Conservation (phyloP, 2,888 invertebrate genomes). For the Acronicta alni region DNA sequence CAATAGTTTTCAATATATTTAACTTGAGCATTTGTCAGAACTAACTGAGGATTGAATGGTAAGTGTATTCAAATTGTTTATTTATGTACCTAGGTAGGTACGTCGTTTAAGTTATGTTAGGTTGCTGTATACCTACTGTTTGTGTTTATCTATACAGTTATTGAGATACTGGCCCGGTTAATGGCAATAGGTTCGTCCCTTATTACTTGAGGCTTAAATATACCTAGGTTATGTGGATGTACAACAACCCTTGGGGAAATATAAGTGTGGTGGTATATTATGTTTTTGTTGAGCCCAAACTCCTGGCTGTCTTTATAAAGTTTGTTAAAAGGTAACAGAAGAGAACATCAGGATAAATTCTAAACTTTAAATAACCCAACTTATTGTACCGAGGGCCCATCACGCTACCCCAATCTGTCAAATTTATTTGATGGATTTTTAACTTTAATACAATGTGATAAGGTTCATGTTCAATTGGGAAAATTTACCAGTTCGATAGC, state of each 20-base stretch:
- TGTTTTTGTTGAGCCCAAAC: too few species aligned
- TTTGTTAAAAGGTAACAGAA: not conserved
- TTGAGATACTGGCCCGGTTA: not conserved
- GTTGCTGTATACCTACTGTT: constrained; percentile 2
- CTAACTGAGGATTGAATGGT: constrained; percentile 24
- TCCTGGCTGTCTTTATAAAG: not conserved
- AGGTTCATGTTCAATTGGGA: too few species aligned
- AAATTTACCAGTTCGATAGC: too few species aligned
- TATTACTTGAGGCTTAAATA: too few species aligned
- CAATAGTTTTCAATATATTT: constrained; percentile 32
- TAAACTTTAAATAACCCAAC: not conserved
- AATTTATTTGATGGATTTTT: too few species aligned
- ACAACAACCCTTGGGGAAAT: too few species aligned
- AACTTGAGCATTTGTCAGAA: constrained; percentile 28
- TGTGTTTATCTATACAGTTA: not conserved
- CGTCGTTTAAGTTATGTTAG: constrained; percentile 15
- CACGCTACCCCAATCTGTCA: too few species aligned
- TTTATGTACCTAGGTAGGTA: constrained; percentile 29
- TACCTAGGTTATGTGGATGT: too few species aligned
- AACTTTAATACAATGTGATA: too few species aligned
- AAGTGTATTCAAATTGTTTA: constrained; percentile 30
- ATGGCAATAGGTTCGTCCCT: too few species aligned
- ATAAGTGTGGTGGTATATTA: too few species aligned
- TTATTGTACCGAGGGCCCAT: too few species aligned
- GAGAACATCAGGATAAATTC: not conserved